Evolutionary conservation across 2,888 invertebrate genomes (phyloP).

Genomic region (Pandemis cinnamomeana): DNA sequence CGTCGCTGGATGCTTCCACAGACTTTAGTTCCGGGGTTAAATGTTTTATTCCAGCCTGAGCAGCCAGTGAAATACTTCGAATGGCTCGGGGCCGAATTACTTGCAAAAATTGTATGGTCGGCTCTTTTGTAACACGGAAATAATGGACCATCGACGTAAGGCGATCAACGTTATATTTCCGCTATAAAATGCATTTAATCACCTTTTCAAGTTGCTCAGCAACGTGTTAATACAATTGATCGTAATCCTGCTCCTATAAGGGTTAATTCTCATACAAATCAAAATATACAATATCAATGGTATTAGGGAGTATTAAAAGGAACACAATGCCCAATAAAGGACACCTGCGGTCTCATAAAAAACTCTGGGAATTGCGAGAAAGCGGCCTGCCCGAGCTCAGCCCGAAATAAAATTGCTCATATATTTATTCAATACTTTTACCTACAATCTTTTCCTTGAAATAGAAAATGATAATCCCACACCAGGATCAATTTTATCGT

Average conservation of each 20-base stretch:
- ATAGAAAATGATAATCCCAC: background rate
- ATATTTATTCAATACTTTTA: conserved; percentile 37
- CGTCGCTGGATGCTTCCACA: conserved; percentile 54
- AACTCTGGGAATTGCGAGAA: conserved; percentile 62
- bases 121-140: conserved; percentile 57
- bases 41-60: conserved; percentile 79
- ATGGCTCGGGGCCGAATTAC: conserved; percentile 72
- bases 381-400: conserved; percentile 51
- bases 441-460: conserved; percentile 1
- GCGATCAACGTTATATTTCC: conserved; percentile 22
- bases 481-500: background rate
- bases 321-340: conserved; percentile 68
- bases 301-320: conserved; percentile 62
- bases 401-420: conserved; percentile 35
- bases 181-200: conserved; percentile 3
- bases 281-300: conserved; percentile 57
- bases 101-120: conserved; percentile 71
- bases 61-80: conserved; percentile 74
- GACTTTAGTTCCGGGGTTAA: conserved; percentile 61
- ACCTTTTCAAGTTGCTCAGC: conserved; percentile 8
- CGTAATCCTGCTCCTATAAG: conserved; percentile 4
- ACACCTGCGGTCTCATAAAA: conserved; percentile 74
- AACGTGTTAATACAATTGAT: conserved; percentile 4
- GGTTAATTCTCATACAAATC: conserved; percentile 31
- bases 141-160: conserved; percentile 64